These are phyloP conservation scores for Oscheius sp. DNA, from an alignment of 2,888 invertebrate species.

Conservation along the genomic window DNA sequence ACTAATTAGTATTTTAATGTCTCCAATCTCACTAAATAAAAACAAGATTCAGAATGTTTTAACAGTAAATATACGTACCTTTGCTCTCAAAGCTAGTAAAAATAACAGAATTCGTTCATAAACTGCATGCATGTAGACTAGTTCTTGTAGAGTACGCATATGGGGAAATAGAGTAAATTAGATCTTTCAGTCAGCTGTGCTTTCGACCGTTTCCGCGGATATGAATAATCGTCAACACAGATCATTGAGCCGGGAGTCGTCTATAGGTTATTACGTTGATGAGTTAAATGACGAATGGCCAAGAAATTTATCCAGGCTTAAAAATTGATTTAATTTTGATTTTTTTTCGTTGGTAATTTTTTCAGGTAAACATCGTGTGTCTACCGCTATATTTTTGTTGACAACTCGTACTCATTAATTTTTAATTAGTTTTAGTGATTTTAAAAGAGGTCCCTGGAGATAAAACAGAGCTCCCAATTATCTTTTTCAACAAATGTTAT, in stretches of 20 bases:
- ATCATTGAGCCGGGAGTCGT: slow-evolving; percentile 29
- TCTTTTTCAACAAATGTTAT: too few species aligned
- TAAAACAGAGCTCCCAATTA: too few species aligned
- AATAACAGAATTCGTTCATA: slow-evolving; percentile 16
- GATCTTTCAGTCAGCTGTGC: slow-evolving; percentile 21
- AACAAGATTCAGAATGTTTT: too few species aligned
- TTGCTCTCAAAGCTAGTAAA: slow-evolving; percentile 5
- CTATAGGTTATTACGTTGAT: too few species aligned
- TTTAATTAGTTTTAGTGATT: too few species aligned
- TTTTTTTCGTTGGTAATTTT: too few species aligned
- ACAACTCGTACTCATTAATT: too few species aligned
- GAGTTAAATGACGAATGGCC: not conserved
- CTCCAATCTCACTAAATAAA: slow-evolving; percentile 7
- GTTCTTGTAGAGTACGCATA: not conserved
- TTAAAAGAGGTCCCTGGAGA: too few species aligned
- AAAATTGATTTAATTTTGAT: too few species aligned
- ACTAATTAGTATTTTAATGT: slow-evolving; percentile 27
- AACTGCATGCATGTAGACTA: not conserved
- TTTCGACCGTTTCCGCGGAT: slow-evolving; percentile 11
- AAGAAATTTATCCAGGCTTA: too few species aligned
- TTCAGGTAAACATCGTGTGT: too few species aligned
- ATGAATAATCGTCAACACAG: slow-evolving; percentile 15
- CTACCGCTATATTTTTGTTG: too few species aligned
- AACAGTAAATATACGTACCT: not conserved
- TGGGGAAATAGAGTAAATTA: not conserved